Conservation (phyloP, 2,888 invertebrate genomes). For the Rhodophaea formosa region DNA sequence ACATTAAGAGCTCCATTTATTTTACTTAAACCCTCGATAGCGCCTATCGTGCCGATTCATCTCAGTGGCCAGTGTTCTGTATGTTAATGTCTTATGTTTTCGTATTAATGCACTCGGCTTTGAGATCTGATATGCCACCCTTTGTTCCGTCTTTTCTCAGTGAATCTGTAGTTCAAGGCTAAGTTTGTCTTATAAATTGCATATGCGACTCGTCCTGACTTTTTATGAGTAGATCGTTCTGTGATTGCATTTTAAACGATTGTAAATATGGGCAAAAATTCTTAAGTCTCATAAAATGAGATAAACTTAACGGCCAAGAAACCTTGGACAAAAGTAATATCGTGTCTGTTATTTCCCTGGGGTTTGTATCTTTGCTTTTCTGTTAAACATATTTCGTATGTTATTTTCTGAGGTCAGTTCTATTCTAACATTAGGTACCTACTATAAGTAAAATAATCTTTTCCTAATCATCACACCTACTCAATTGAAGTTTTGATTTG, state of each 20-base stretch:
- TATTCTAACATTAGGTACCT: too few relatives aligned
- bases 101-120: slow-evolving; percentile 52
- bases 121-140: slow-evolving; percentile 52
- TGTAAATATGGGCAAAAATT: background rate
- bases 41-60: slow-evolving; percentile 60
- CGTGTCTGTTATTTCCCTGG: too few relatives aligned
- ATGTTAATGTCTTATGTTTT: slow-evolving; percentile 63
- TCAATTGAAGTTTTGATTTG: too few relatives aligned
- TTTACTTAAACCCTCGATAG: slow-evolving; percentile 55
- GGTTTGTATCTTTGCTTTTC: too few relatives aligned
- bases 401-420: too few relatives aligned
- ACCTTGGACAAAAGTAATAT: background rate
- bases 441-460: too few relatives aligned
- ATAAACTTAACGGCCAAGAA: background rate
- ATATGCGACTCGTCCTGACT: slow-evolving; percentile 2
- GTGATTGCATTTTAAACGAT: background rate
- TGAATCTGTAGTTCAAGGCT: slow-evolving; percentile 44
- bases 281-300: background rate
- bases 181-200: slow-evolving; percentile 27
- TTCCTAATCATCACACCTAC: too few relatives aligned
- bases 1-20: slow-evolving; percentile 63
- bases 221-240: slow-evolving; percentile 12
- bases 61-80: slow-evolving; percentile 48
- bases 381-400: too few relatives aligned
- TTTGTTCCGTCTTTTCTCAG: slow-evolving; percentile 44